A percentile compares a stretch with the other conserved stretches of the same genome.
These are phyloP conservation scores for Bujurquina vittata DNA, from an alignment of 2,113 vertebrate species.

Conservation along the genomic window DNA sequence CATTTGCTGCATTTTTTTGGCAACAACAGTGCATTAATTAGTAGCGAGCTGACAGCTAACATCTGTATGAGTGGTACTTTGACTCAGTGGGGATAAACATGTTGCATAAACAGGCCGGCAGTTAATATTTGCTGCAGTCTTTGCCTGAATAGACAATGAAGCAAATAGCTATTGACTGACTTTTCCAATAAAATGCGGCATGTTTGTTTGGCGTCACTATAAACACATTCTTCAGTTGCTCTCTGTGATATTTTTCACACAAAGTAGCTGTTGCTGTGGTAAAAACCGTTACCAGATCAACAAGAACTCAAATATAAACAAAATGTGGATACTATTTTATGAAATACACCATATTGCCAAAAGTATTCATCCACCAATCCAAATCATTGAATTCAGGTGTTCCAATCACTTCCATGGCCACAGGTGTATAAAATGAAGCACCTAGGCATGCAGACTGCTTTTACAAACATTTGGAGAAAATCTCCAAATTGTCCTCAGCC, in stretches of 20 bases:
- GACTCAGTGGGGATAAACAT: background rate
- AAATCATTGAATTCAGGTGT: no score
- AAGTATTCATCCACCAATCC: no score
- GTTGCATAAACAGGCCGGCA: background rate
- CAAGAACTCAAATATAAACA: background rate
- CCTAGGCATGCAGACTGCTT: no score
- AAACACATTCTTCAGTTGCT: background rate
- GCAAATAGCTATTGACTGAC: background rate
- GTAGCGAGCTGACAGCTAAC: background rate
- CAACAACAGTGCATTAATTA: background rate
- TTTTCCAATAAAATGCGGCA: background rate
- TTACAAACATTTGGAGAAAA: no score
- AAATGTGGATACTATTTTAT: background rate
- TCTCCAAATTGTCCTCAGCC: no score
- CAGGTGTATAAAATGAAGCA: no score
- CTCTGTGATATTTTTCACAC: background rate
- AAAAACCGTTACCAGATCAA: background rate
- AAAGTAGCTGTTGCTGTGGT: background rate
- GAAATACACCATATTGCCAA: background rate
- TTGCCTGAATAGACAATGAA: background rate
- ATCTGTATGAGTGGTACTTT: background rate
- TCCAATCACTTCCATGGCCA: no score
- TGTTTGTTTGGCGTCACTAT: background rate
- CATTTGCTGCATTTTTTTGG: background rate
- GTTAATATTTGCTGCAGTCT: background rate